These are phyloP conservation scores for Ptilodon capucinus DNA, from an alignment of 2,888 invertebrate genomes.

Conservation along the genomic window DNA sequence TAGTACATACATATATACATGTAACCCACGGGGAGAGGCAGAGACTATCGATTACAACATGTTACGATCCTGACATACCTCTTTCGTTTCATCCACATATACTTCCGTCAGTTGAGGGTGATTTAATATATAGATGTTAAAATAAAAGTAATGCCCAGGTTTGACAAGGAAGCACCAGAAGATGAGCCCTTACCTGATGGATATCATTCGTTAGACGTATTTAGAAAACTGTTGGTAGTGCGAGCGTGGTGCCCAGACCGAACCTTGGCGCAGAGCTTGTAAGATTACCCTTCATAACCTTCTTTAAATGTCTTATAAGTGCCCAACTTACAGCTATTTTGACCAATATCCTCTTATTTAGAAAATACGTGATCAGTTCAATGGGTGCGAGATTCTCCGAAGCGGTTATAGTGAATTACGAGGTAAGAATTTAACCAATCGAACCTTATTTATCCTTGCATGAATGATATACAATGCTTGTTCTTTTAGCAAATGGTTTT, in stretches of 20 bases:
- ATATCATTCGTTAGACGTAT: slow-evolving; percentile 88
- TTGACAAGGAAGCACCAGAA: slow-evolving; percentile 93
- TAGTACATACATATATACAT: too few relatives aligned
- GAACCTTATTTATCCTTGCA: too few relatives aligned
- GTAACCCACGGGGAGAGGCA: too few relatives aligned
- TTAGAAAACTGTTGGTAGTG: slow-evolving; percentile 89
- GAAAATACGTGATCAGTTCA: slow-evolving; percentile 90
- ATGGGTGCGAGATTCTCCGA: slow-evolving; percentile 89
- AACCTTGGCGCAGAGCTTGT: slow-evolving; percentile 89
- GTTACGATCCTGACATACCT: too few relatives aligned
- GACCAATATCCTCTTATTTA: slow-evolving; percentile 30
- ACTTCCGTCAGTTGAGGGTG: too few relatives aligned
- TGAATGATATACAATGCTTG: too few relatives aligned
- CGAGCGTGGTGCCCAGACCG: slow-evolving; percentile 94
- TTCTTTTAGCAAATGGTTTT: slow-evolving; percentile 79
- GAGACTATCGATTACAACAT: too few relatives aligned
- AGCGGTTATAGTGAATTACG: slow-evolving; percentile 91
- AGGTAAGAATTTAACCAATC: slow-evolving; percentile 64
- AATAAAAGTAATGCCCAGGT: slow-evolving; percentile 68
- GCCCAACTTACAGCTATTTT: background rate
- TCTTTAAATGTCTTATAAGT: background rate
- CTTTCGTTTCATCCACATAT: too few relatives aligned
- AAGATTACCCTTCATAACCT: slow-evolving; percentile 35
- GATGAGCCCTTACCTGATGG: slow-evolving; percentile 91
- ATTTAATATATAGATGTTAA: too few relatives aligned